Conservation (phyloP, 1,140 invertebrate species). For the Diploscapter pachys region DNA sequence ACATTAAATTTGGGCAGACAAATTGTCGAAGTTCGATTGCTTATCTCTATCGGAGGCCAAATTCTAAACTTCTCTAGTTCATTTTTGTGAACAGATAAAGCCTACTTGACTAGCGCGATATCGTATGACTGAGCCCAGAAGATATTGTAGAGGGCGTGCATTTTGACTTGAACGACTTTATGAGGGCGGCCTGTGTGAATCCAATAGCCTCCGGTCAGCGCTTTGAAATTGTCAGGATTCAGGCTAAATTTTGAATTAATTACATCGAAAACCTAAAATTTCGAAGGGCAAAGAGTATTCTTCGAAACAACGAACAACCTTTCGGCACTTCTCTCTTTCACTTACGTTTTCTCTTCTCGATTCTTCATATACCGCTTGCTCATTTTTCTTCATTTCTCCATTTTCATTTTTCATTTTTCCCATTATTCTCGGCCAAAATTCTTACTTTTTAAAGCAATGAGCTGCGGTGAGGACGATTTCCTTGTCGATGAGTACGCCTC, state of each 20-base stretch:
- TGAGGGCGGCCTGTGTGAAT: conserved; percentile 18
- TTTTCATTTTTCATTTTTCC: too few species aligned
- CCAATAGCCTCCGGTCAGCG: conserved; percentile 13
- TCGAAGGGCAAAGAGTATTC: neutral
- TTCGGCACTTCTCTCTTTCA: neutral
- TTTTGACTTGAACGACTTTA: conserved; percentile 15
- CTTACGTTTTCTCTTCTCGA: conserved; percentile 4
- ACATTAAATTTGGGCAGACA: conserved; percentile 24
- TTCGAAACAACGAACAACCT: conserved; percentile 9
- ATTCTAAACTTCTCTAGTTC: conserved; percentile 11
- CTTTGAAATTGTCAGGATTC: conserved; percentile 6
- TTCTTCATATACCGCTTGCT: too few species aligned
- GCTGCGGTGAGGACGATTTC: conserved; percentile 28
- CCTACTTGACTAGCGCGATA: conserved; percentile 24
- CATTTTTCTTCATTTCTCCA: too few species aligned
- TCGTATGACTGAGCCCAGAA: conserved; percentile 17
- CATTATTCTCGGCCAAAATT: neutral
- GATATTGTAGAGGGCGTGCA: conserved; percentile 28
- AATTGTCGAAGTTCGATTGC: conserved; percentile 1
- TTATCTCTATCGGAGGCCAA: conserved; percentile 11
- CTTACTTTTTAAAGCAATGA: conserved; percentile 20
- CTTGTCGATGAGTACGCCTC: conserved; percentile 24
- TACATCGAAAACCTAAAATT: conserved; percentile 8
- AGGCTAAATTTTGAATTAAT: neutral
- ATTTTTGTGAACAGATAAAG: neutral